phyloP scores from a whole-genome alignment of 2,888 invertebrate species.

The Caenorhabditis uteleia region DNA sequence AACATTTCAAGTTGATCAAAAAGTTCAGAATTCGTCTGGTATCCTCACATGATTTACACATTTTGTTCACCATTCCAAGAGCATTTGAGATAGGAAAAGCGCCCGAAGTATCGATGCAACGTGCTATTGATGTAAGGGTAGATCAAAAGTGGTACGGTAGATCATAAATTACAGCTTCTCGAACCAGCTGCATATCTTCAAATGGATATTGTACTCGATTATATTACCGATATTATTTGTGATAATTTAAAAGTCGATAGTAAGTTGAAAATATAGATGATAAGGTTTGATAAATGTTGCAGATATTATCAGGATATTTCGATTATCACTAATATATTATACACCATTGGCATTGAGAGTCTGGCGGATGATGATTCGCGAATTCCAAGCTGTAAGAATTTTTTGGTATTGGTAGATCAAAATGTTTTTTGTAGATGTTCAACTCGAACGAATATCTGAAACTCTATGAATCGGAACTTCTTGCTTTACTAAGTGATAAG shows the following conservation, averaged over 20 bases:
- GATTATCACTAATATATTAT: constrained; percentile 17
- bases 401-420: neutral
- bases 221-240: constrained; percentile 27
- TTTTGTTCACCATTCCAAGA: constrained; percentile 31
- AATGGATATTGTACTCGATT: constrained; percentile 19
- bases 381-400: constrained; percentile 22
- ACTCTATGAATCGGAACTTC: constrained; percentile 26
- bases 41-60: constrained; percentile 14
- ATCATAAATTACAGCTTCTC: constrained; percentile 14
- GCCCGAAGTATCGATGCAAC: constrained; percentile 17
- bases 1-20: neutral
- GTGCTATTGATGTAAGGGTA: constrained; percentile 19
- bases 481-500: constrained; percentile 30
- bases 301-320: constrained; percentile 33
- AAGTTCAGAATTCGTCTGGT: constrained; percentile 30
- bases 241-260: constrained; percentile 19
- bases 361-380: constrained; percentile 23
- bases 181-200: constrained; percentile 37
- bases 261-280: neutral
- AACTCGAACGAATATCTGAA: constrained; percentile 19
- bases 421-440: constrained; percentile 15
- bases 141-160: neutral
- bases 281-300: neutral
- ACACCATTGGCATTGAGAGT: constrained; percentile 22
- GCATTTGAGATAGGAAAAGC: constrained; percentile 24